Evolutionary conservation across 1,140 invertebrate species (phyloP).

Genomic region (Scaptomyza pallida): DNA sequence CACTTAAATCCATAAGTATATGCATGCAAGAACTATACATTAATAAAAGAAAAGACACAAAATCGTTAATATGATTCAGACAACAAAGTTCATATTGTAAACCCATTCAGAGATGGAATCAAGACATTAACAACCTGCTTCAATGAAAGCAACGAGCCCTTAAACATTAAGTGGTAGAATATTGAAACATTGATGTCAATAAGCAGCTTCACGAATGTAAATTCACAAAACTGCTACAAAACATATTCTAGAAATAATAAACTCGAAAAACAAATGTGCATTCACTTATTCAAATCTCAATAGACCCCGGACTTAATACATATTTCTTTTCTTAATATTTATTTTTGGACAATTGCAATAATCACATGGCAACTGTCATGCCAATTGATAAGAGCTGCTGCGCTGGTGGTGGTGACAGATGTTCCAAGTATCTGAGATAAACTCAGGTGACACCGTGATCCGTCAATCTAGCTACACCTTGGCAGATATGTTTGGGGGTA

Average conservation of each 20-base stretch:
- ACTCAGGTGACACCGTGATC: slow-evolving; percentile 27
- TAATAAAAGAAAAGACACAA: slow-evolving; percentile 37
- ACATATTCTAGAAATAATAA: slow-evolving; percentile 73
- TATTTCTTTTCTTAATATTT: slow-evolving; percentile 9
- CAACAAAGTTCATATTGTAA: slow-evolving; percentile 39
- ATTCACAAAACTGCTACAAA: slow-evolving; percentile 53
- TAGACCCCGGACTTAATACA: slow-evolving; percentile 31
- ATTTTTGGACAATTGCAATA: slow-evolving; percentile 35
- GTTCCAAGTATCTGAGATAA: slow-evolving; percentile 43
- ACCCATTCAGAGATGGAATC: slow-evolving; percentile 25
- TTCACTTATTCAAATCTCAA: neutral
- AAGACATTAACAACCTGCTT: slow-evolving; percentile 43
- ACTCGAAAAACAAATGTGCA: slow-evolving; percentile 45
- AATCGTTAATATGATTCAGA: slow-evolving; percentile 35
- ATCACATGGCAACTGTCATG: slow-evolving; percentile 46
- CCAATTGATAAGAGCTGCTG: slow-evolving; percentile 42
- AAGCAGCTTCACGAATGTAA: slow-evolving; percentile 64
- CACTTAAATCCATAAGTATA: slow-evolving; percentile 34
- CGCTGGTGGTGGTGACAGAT: slow-evolving; percentile 35
- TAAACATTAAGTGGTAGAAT: slow-evolving; percentile 53
- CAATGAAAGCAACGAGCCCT: slow-evolving; percentile 20
- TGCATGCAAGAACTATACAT: slow-evolving; percentile 45
- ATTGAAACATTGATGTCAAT: slow-evolving; percentile 77
- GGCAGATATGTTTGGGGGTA: slow-evolving; percentile 34
- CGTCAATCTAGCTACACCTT: neutral